Conservation (phyloP, 2,888 invertebrate genomes). For the Pseudococcus viburni region DNA sequence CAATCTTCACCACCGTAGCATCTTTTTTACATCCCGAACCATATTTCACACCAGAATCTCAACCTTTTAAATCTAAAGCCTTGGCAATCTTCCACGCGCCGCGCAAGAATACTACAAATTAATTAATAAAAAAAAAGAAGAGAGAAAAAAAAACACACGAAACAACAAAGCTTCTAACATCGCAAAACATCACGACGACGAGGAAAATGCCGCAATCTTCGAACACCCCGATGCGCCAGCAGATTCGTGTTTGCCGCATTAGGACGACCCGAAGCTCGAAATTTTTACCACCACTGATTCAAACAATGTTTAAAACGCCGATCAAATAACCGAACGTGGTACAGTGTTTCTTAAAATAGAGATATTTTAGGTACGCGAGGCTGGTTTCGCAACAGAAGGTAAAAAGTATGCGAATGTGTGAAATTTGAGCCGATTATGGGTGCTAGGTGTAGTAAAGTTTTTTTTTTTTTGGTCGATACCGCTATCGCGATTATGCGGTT, state of each 20-base stretch:
- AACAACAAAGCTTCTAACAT: slow-evolving; percentile 29
- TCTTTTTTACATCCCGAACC: not conserved
- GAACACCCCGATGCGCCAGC: not conserved
- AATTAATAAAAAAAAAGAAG: slow-evolving; percentile 36
- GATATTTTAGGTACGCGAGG: not conserved
- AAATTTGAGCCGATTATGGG: not conserved
- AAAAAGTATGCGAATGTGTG: not conserved
- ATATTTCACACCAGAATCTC: slow-evolving; percentile 31
- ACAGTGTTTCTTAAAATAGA: slow-evolving; percentile 39
- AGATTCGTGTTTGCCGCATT: not conserved
- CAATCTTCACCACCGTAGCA: not conserved
- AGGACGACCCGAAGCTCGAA: not conserved
- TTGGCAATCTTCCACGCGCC: slow-evolving; percentile 38
- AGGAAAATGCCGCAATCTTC: slow-evolving; percentile 15
- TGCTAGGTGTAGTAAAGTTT: not conserved
- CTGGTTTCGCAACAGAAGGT: not conserved
- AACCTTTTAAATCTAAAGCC: slow-evolving; percentile 43
- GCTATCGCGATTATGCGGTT: not conserved
- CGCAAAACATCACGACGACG: slow-evolving; percentile 5
- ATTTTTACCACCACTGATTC: slow-evolving; percentile 15
- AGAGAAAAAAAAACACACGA: not conserved
- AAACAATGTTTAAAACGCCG: slow-evolving; percentile 45
- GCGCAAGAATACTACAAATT: slow-evolving; percentile 45
- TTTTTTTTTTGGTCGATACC: not conserved
- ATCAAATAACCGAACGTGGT: slow-evolving; percentile 10